phyloP scores from a whole-genome alignment of 2,888 invertebrate species.

The Drosophila anomalipes region DNA sequence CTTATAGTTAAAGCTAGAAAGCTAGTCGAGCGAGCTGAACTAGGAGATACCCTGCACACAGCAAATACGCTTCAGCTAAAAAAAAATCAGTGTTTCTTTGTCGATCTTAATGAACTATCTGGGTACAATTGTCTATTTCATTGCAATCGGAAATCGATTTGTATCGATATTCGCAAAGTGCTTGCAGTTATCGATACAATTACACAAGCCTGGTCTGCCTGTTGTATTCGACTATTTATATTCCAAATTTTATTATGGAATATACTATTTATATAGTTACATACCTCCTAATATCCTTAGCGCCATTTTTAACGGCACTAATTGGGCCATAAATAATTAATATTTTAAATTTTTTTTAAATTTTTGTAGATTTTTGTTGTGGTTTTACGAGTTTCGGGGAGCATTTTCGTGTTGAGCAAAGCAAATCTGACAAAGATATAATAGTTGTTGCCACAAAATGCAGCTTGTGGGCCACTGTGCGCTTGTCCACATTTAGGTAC shows the following conservation, averaged over 20 bases:
- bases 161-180: neutral
- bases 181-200: neutral
- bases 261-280: neutral
- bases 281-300: neutral
- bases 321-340: too few species aligned
- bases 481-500: neutral
- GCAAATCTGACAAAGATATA: neutral
- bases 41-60: neutral
- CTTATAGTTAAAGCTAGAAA: neutral
- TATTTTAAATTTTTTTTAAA: neutral
- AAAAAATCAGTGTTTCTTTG: neutral
- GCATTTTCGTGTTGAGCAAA: neutral
- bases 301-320: neutral
- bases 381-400: neutral
- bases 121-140: neutral
- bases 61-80: neutral
- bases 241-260: neutral
- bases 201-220: neutral
- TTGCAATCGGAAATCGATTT: neutral
- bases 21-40: neutral
- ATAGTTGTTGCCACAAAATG: neutral
- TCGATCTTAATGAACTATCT: neutral
- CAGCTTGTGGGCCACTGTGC: neutral
- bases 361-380: neutral
- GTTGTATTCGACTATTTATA: neutral